These are phyloP conservation scores for Homalodisca vitripennis DNA, from an alignment of 1,140 invertebrate genomes.

Conservation along the genomic window DNA sequence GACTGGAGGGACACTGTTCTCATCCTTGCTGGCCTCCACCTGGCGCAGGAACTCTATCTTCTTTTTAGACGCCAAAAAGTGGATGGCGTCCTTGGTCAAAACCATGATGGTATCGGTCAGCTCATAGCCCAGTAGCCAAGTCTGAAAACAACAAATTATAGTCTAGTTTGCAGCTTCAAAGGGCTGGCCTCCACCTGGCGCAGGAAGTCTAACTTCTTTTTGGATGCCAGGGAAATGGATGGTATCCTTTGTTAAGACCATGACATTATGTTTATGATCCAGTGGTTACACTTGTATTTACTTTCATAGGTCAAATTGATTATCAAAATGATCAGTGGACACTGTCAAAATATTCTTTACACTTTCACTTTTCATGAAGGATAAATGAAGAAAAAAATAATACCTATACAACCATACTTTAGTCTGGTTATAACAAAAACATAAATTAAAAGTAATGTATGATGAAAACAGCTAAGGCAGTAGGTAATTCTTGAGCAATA, in stretches of 20 bases:
- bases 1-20: constrained; percentile 78
- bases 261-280: constrained; percentile 94
- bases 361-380: no score
- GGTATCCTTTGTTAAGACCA: constrained; percentile 80
- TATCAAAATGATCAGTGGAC: no score
- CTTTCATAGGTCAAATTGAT: no score
- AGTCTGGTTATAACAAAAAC: no score
- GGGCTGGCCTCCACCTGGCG: constrained; percentile 83
- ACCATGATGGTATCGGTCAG: constrained; percentile 94
- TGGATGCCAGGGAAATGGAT: constrained; percentile 93
- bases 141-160: no score
- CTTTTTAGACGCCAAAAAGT: constrained; percentile 95
- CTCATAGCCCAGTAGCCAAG: constrained; percentile 97
- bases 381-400: no score
- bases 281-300: constrained; percentile 97
- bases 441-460: no score
- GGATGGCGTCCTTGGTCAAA: constrained; percentile 78
- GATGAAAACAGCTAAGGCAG: no score
- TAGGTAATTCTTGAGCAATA: no score
- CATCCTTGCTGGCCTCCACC: constrained; percentile 85
- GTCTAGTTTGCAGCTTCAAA: constrained; percentile 83
- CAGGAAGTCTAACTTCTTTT: constrained; percentile 98
- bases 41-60: constrained; percentile 96
- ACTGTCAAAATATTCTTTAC: no score
- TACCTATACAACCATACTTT: no score